Evolutionary conservation across 2,888 invertebrate species (phyloP).

Genomic region (Ecdyonurus torrentis): DNA sequence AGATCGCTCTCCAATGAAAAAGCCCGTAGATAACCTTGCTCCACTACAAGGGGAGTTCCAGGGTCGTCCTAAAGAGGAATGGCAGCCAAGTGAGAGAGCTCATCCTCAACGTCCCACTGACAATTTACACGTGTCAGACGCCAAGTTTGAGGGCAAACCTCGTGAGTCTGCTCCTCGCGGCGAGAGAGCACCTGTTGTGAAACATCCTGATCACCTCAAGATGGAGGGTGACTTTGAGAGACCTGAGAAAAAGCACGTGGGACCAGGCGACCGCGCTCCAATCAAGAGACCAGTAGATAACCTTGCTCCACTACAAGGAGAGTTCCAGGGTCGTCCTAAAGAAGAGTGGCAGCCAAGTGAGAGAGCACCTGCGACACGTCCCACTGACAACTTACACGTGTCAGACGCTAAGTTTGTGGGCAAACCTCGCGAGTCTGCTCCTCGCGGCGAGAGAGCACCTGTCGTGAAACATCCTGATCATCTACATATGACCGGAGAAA

Average conservation of each 20-base stretch:
- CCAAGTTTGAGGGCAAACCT: conserved; percentile 27
- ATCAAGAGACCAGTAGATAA: conserved; percentile 11
- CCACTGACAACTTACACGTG: conserved; percentile 25
- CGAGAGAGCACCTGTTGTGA: conserved; percentile 25
- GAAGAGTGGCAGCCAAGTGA: conserved; percentile 13
- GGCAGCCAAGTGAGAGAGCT: conserved; percentile 25
- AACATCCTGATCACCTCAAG: conserved; percentile 30
- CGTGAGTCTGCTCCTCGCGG: conserved; percentile 9
- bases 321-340: conserved; percentile 26
- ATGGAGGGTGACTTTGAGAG: conserved; percentile 32
- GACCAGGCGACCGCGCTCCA: conserved; percentile 23
- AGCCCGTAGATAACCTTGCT: conserved; percentile 18
- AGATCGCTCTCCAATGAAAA: conserved; percentile 22
- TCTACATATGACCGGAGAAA: conserved; percentile 46
- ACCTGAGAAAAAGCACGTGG: neutral
- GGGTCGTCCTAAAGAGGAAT: neutral
- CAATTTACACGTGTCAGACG: conserved; percentile 25
- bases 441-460: conserved; percentile 41
- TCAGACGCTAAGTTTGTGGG: conserved; percentile 26
- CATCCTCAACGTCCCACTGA: conserved; percentile 26
- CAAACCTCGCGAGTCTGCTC: conserved; percentile 13
- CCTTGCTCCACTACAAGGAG: conserved; percentile 24
- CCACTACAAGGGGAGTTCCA: conserved; percentile 7
- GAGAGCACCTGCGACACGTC: conserved; percentile 11
- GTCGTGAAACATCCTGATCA: conserved; percentile 21